These are phyloP conservation scores for Anagrus nilaparvatae DNA, from an alignment of 1,140 invertebrate species.

Conservation along the genomic window DNA sequence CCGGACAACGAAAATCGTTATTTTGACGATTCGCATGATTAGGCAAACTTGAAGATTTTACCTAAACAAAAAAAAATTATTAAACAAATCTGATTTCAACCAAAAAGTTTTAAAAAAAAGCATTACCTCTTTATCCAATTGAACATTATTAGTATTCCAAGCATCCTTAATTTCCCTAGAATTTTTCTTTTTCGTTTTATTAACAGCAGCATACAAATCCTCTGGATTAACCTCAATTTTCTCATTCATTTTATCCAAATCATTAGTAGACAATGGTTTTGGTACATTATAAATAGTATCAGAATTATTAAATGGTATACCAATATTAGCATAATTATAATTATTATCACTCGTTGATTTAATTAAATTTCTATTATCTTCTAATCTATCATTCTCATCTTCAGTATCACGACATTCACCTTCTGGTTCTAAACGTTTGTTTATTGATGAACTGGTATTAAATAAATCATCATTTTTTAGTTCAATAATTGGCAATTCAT, in stretches of 20 bases:
- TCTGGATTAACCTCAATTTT: conserved; percentile 29
- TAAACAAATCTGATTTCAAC: too few relatives aligned
- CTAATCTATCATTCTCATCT: conserved; percentile 28
- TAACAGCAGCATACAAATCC: conserved; percentile 37
- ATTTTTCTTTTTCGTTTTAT: too few relatives aligned
- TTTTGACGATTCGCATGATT: conserved; percentile 30
- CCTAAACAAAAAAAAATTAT: conserved; percentile 19
- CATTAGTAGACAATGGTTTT: conserved; percentile 26
- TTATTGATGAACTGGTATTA: too few relatives aligned
- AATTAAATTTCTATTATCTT: not conserved
- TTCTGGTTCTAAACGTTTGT: conserved; percentile 35
- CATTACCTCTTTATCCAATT: conserved; percentile 10
- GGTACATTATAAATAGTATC: conserved; percentile 31
- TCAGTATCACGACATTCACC: conserved; percentile 37
- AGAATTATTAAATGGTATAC: conserved; percentile 19
- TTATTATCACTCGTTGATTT: conserved; percentile 15
- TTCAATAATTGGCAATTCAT: conserved; percentile 36
- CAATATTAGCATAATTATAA: conserved; percentile 27
- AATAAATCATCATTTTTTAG: conserved; percentile 6
- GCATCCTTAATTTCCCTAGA: too few relatives aligned
- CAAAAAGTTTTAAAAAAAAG: too few relatives aligned
- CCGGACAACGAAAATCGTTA: conserved; percentile 34
- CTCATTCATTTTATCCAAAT: conserved; percentile 23
- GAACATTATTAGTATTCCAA: conserved; percentile 10
- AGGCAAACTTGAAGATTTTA: conserved; percentile 36